These are phyloP conservation scores for Notolepis coatsorum DNA, from an alignment of 2,797 vertebrate species.

Conservation along the genomic window DNA sequence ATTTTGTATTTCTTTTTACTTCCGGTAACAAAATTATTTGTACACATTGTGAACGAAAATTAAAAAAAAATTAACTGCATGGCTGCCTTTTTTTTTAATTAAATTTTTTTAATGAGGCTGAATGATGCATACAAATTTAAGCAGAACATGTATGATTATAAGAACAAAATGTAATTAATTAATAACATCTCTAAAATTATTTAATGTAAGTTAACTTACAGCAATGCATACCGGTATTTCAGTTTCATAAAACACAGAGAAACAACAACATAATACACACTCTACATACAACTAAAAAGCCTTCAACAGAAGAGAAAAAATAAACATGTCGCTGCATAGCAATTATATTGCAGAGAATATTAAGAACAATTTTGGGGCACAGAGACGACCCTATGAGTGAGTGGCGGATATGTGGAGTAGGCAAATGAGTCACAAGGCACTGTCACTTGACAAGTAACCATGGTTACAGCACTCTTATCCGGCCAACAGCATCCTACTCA, in stretches of 20 bases:
- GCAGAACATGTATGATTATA: neutral
- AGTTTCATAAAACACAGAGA: conserved; percentile 24
- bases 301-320: conserved; percentile 18
- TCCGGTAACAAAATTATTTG: no score
- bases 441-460: conserved; percentile 66
- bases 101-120: no score
- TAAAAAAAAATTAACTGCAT: neutral
- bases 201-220: conserved; percentile 12
- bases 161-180: conserved; percentile 5
- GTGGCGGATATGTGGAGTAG: conserved; percentile 43
- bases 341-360: conserved; percentile 51
- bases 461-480: conserved; percentile 47
- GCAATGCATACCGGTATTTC: conserved; percentile 28
- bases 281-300: conserved; percentile 25
- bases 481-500: conserved; percentile 40
- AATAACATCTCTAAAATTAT: conserved; percentile 15
- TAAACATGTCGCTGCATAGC: conserved; percentile 60
- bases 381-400: conserved; percentile 11
- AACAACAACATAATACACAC: conserved; percentile 6
- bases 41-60: conserved; percentile 14
- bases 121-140: conserved; percentile 20
- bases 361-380: conserved; percentile 20
- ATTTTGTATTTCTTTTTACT: no score
- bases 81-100: no score
- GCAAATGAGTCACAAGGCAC: conserved; percentile 70